Conservation (phyloP, 2,113 vertebrate species). For the Odocoileus hemionus region DNA sequence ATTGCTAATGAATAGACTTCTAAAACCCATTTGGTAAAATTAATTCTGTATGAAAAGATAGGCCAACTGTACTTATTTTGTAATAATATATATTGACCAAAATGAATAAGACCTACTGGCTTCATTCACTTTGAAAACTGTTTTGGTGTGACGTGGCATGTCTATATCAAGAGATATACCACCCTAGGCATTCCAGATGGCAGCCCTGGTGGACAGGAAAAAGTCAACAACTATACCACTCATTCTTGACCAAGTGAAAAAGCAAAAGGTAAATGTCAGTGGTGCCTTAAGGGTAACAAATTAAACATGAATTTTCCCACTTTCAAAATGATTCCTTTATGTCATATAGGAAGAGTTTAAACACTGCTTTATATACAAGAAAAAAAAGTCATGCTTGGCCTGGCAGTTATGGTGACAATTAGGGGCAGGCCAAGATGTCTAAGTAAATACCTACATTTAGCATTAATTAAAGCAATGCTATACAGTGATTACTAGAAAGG, state of each 20-base stretch:
- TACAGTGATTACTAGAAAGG: not conserved
- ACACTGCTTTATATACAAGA: not conserved
- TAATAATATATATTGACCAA: not conserved
- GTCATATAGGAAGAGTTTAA: not conserved
- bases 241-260: not conserved
- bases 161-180: not conserved
- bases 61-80: not conserved
- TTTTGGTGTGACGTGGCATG: not conserved
- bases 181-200: not conserved
- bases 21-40: not conserved
- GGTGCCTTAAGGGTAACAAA: not conserved
- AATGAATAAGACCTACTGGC: not conserved
- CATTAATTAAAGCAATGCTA: not conserved
- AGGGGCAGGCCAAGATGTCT: not conserved
- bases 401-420: not conserved
- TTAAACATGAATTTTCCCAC: not conserved
- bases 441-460: not conserved
- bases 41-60: not conserved
- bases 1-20: not conserved
- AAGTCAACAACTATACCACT: not conserved
- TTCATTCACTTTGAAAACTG: not conserved
- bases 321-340: not conserved
- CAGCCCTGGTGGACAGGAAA: not conserved
- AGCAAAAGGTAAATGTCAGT: not conserved
- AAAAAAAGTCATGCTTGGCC: not conserved